Base-by-base conservation (phyloP, 2,888 invertebrate genomes). In the Synergus itoensis region DNA sequence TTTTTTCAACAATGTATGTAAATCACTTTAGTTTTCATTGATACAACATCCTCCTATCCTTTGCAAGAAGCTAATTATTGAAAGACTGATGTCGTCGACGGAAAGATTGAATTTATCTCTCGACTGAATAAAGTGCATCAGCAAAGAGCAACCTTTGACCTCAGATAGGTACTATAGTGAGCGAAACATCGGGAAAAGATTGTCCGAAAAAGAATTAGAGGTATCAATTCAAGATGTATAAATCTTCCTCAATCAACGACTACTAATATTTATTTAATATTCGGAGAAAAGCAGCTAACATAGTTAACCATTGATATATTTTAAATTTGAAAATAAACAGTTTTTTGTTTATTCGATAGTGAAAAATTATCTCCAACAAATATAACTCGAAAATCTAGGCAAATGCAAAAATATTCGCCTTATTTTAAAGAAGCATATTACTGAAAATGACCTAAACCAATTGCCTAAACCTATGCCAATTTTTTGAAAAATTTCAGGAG, bases 41-140 rank as follows among this genome's bases (percentile, higher is more conserved):
- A 16, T 18, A 16, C 16, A 21, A 73, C 36, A 48, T 28, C 16
- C 1, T 73, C n/a, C 2, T 28, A 36, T 48, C n/a, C 4, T 21
- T 4, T 2, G 9, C 1, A 12, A 60, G 36, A 69, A 48, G 14
- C 8, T 40, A n/a, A 36, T 73, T 53, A 48, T 64, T 28, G 43
- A 64, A 64, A 62, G 45, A 64, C 3, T 36, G 62, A 77, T 77
- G 18, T 36, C 11, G 75, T 75, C 41, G 53, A 14, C 36, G 41
- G 21, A 4, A 16, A 65, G 67, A 80, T 78, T 76, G 60, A 28
- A 73, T 75, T 83, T 84, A 85, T 85, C 84, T 80, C 60, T 21
- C 45, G 28, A 28, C 28, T 64, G 84, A 84, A 84, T 84, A 84
- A 84, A 84, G 84, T 84, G 83, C 85, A 85, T 84, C 84, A 77